phyloP scores from a whole-genome alignment of 2,797 vertebrate genomes.

The Atherinosoma microstoma region DNA sequence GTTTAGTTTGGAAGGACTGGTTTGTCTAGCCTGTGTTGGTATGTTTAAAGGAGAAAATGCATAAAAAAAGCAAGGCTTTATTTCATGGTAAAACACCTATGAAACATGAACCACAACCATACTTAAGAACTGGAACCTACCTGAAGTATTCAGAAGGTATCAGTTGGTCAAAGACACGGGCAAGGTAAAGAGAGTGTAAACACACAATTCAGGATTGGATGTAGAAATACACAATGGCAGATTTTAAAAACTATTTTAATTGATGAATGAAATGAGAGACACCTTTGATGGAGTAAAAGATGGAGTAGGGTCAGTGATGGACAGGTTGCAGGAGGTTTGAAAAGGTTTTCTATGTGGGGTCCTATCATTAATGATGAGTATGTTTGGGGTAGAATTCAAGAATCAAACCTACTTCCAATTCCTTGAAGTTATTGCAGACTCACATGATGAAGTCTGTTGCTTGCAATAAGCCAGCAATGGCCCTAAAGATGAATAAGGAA shows the following conservation, averaged over 20 bases:
- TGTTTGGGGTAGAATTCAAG: not conserved
- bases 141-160: not conserved
- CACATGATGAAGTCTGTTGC: not conserved
- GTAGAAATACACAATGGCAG: not conserved
- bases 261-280: not conserved
- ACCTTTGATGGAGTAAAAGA: not conserved
- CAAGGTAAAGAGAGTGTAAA: not conserved
- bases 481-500: conserved; percentile 3
- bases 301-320: too few relatives aligned
- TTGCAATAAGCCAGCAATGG: not conserved
- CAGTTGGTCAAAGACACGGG: not conserved
- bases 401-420: too few relatives aligned
- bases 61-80: not conserved
- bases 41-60: not conserved
- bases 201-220: not conserved
- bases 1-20: not conserved
- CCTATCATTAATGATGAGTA: not conserved
- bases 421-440: not conserved
- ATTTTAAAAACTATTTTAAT: not conserved
- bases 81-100: not conserved
- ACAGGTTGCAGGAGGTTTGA: too few relatives aligned
- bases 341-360: too few relatives aligned
- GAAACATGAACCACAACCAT: not conserved
- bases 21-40: not conserved
- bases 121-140: not conserved